These are phyloP conservation scores for Drosophila willistoni DNA, from an alignment of 1,140 invertebrate genomes.

Conservation along the genomic window DNA sequence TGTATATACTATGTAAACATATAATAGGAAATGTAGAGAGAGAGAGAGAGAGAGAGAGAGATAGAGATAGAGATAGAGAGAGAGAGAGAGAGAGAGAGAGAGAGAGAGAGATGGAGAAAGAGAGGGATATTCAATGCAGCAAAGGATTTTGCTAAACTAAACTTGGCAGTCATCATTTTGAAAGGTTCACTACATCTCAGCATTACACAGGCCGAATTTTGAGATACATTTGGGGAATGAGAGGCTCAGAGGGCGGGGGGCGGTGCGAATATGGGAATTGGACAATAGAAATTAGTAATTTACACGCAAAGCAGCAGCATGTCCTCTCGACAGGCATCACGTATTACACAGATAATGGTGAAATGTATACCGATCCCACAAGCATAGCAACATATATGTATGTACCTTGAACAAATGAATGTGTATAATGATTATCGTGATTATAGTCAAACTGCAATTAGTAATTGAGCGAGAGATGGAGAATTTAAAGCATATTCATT, in stretches of 20 bases:
- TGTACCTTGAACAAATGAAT: conserved; percentile 9
- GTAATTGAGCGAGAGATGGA: conserved; percentile 50
- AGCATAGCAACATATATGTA: neutral
- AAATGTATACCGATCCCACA: too few relatives aligned
- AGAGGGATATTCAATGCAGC: neutral
- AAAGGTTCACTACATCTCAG: conserved; percentile 36
- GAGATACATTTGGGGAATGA: neutral
- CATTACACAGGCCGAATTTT: neutral
- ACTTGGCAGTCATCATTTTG: neutral
- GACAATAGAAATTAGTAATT: conserved; percentile 72
- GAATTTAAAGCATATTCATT: conserved; percentile 33
- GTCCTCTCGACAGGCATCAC: conserved; percentile 5
- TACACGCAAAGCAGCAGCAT: conserved; percentile 50
- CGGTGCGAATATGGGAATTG: conserved; percentile 26
- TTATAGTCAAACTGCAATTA: conserved; percentile 65
- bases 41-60: too few relatives aligned
- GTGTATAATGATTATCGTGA: conserved; percentile 59
- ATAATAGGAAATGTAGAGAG: too few relatives aligned
- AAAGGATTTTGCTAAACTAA: neutral
- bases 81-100: too few relatives aligned
- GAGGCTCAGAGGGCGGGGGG: neutral
- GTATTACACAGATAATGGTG: neutral
- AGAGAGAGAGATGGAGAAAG: neutral
- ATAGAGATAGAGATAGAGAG: too few relatives aligned
- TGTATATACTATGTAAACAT: too few relatives aligned